Conservation (phyloP, 2,113 vertebrate species). For the Dasypus novemcinctus region DNA sequence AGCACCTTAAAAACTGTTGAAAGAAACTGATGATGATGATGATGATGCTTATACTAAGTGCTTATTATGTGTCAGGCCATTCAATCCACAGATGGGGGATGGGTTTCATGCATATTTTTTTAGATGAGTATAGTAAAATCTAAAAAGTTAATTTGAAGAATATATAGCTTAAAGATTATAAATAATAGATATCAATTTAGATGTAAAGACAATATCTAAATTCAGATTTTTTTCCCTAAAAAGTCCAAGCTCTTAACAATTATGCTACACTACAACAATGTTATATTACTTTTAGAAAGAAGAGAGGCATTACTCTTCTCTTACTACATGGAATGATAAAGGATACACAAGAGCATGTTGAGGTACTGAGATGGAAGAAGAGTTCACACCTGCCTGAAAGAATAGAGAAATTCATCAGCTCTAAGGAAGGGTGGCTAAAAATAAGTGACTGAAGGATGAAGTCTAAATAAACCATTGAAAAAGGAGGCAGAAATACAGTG, state of each 20-base stretch:
- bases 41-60: no score
- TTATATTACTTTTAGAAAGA: background rate
- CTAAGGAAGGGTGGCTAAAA: background rate
- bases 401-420: constrained; percentile 29
- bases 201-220: background rate
- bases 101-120: background rate
- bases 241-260: background rate
- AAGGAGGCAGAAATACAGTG: constrained; percentile 51
- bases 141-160: background rate
- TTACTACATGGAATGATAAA: background rate
- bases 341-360: background rate
- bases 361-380: background rate
- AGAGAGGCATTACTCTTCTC: background rate
- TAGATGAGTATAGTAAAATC: background rate
- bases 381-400: background rate
- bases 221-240: background rate
- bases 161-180: background rate
- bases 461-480: background rate
- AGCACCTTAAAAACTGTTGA: background rate
- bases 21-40: no score
- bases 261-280: background rate
- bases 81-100: background rate
- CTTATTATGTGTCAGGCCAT: no score
- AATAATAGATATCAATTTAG: constrained; percentile 1
- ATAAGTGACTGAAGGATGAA: background rate